These are phyloP conservation scores for Apus apus DNA, from an alignment of 2,113 vertebrate species.

Conservation along the genomic window DNA sequence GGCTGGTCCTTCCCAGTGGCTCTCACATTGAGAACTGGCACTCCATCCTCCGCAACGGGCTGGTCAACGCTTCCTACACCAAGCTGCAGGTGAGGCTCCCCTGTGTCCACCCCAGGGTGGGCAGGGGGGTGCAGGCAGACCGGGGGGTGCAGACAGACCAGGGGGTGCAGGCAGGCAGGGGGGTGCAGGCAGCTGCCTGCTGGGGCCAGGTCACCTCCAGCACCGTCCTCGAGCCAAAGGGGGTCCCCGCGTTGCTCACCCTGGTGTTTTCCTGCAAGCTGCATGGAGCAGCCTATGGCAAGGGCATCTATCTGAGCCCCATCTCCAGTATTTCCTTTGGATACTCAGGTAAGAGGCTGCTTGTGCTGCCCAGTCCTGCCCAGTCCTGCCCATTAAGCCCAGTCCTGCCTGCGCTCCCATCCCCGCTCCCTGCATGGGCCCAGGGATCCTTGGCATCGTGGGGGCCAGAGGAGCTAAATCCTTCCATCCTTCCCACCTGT, in stretches of 20 bases:
- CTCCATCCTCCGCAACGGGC: slow-evolving; percentile 98
- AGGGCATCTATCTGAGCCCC: slow-evolving; percentile 99
- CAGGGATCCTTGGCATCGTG: rapidly evolving
- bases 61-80: slow-evolving; percentile 99
- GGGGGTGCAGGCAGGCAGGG: not conserved
- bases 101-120: not conserved
- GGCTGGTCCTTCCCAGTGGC: slow-evolving; percentile 81
- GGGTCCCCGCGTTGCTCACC: slow-evolving; percentile 61
- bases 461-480: not conserved
- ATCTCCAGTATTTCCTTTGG: slow-evolving; percentile 99
- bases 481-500: not conserved
- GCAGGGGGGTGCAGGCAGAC: not conserved
- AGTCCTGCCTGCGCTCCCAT: not conserved
- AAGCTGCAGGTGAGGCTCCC: slow-evolving; percentile 92
- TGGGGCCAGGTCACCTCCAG: not conserved
- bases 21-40: slow-evolving; percentile 99
- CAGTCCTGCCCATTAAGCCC: not conserved
- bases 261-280: slow-evolving; percentile 93
- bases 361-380: not conserved
- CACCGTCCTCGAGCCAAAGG: rapidly evolving
- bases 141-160: not conserved
- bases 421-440: slow-evolving; percentile 27
- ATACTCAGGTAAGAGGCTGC: slow-evolving; percentile 95
- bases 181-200: not conserved
- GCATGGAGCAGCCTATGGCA: slow-evolving; percentile 99